Percentiles rank a stretch among this genome's conserved stretches.
phyloP scores from a whole-genome alignment of 1,140 invertebrate species.

The Tetranychus urticae region DNA sequence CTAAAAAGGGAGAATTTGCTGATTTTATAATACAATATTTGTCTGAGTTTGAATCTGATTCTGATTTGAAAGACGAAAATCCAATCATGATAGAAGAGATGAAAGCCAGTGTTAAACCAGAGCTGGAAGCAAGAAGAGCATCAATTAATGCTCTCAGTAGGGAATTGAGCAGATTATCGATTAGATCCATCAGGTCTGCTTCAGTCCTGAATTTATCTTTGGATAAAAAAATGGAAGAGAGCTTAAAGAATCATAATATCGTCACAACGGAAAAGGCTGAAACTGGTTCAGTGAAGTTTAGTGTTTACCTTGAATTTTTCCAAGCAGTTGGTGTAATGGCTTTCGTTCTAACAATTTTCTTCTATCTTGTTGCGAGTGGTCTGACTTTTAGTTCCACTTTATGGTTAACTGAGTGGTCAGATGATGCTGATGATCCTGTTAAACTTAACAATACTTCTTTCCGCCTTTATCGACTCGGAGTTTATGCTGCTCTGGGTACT shows the following conservation, averaged over 20 bases:
- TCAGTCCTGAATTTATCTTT: too few species aligned
- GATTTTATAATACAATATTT: slow-evolving; percentile 19
- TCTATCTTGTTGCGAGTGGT: slow-evolving; percentile 8
- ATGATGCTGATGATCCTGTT: slow-evolving; percentile 8
- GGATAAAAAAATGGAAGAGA: too few species aligned
- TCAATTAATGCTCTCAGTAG: too few species aligned
- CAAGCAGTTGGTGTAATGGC: not conserved
- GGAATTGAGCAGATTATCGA: too few species aligned
- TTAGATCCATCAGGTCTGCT: too few species aligned
- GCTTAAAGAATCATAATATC: slow-evolving; percentile 17
- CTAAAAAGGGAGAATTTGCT: slow-evolving; percentile 14
- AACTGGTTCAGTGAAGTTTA: slow-evolving; percentile 3
- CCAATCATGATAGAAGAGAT: too few species aligned
- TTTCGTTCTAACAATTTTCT: not conserved
- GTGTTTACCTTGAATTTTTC: slow-evolving; percentile 3
- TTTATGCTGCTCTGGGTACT: slow-evolving; percentile 64
- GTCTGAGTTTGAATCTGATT: slow-evolving; percentile 8
- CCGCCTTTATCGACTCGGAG: slow-evolving; percentile 55
- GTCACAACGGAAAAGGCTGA: slow-evolving; percentile 42
- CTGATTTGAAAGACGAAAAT: too few species aligned
- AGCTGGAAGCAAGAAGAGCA: too few species aligned
- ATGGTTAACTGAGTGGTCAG: slow-evolving; percentile 22
- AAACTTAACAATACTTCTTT: slow-evolving; percentile 22
- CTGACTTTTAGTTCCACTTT: slow-evolving; percentile 18
- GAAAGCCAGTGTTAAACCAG: too few species aligned